These are phyloP conservation scores for Drosophila kuntzei DNA, from an alignment of 2,888 invertebrate species.

Conservation along the genomic window DNA sequence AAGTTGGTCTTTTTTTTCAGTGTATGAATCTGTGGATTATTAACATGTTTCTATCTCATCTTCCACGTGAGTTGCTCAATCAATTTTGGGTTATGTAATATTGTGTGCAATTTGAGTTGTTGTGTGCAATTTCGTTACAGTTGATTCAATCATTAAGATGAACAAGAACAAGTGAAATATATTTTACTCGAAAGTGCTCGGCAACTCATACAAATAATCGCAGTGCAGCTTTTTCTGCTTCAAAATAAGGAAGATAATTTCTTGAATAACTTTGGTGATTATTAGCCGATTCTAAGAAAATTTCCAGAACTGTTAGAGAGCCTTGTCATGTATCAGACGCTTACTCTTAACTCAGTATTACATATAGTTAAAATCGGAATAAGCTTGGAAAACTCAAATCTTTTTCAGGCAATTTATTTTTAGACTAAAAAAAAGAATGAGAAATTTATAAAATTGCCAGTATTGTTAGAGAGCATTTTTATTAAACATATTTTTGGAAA, in stretches of 20 bases:
- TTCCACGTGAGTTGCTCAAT: neutral
- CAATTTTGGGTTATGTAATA: neutral
- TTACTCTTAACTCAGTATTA: no score
- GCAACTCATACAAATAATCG: neutral
- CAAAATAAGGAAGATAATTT: neutral
- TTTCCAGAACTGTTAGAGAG: neutral
- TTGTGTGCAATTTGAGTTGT: constrained; percentile 2
- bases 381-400: no score
- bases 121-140: constrained; percentile 1
- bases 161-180: neutral
- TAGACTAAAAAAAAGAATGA: no score
- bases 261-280: neutral
- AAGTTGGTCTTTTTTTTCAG: no score
- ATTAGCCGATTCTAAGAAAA: neutral
- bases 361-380: neutral
- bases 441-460: no score
- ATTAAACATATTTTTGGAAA: no score
- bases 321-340: no score
- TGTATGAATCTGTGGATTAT: constrained; percentile 1
- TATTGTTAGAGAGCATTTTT: no score
- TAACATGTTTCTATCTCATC: neutral
- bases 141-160: constrained; percentile 3
- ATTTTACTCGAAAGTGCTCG: neutral
- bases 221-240: neutral
- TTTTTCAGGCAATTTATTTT: no score